Conservation (phyloP, 2,888 invertebrate species). For the Tuberolachnus salignus region DNA sequence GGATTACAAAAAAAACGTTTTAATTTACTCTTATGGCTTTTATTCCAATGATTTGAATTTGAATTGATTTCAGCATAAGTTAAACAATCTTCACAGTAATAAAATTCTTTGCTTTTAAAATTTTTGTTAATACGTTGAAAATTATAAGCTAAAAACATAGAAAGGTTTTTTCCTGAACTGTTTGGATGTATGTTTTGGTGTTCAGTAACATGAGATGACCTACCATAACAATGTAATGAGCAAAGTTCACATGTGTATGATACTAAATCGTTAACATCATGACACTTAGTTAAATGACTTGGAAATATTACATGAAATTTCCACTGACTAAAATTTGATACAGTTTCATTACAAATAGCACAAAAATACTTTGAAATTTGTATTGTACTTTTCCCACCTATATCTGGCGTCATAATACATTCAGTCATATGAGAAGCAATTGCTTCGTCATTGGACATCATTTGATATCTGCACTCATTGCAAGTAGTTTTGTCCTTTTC, state of each 20-base stretch:
- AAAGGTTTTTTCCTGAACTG: conserved; percentile 24
- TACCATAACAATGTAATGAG: conserved; percentile 40
- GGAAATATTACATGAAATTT: conserved; percentile 9
- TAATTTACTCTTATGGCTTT: conserved; percentile 45
- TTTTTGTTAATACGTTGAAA: conserved; percentile 40
- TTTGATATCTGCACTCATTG: conserved; percentile 27
- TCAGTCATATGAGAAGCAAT: conserved; percentile 24
- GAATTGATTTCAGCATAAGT: conserved; percentile 38
- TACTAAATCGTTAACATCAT: conserved; percentile 29
- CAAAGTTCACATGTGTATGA: conserved; percentile 47
- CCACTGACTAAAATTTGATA: conserved; percentile 18
- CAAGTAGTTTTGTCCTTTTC: conserved; percentile 16
- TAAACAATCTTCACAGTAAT: conserved; percentile 42
- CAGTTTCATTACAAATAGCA: conserved; percentile 11
- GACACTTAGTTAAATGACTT: conserved; percentile 40
- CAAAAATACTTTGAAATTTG: conserved; percentile 28
- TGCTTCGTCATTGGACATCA: conserved; percentile 15
- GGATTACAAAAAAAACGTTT: conserved; percentile 22
- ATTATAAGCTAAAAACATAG: conserved; percentile 35
- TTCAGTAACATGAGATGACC: conserved; percentile 13
- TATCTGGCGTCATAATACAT: conserved; percentile 24
- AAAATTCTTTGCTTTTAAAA: conserved; percentile 4
- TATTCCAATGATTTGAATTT: conserved; percentile 36
- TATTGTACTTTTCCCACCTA: not conserved
- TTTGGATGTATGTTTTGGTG: conserved; percentile 52